Evolutionary conservation across 2,888 invertebrate species (phyloP), one percentile per base, ranked within the genome.

Genomic region (Hydrotaea cyrtoneurina): DNA sequence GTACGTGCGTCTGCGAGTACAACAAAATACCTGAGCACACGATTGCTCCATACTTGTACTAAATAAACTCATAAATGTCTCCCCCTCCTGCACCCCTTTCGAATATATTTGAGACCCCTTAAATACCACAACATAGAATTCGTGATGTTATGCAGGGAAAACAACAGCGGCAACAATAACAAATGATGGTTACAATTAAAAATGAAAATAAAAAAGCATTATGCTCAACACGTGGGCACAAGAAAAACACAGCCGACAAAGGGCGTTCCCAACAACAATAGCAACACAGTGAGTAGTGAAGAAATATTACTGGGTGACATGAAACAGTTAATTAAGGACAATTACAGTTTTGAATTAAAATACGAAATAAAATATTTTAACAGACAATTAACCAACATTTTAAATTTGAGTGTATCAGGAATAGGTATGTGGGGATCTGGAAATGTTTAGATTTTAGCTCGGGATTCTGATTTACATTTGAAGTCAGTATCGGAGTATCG

Each of bases 31-130:
- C 50, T 50, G 50, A 50, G 50, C 50, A 50, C 1, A 50, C n/a
- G 50, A 50, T 50, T 50, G n/a, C 50, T n/a, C 50, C 50, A n/a
- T 50, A 50, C n/a, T 15, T n/a, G n/a, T 50, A n/a, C 50, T n/a
- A 50, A 15, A 50, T 50, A n/a, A 50, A 15, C 39, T 39, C 36
- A n/a, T 31, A 4, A 31, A 7, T 31, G 3, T 11, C 43, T 43
- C 43, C 50, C 50, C 13, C 50, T 2, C n/a, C 50, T n/a, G 5
- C 50, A 50, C 3, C 31, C 31, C 31, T 2, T 50, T 8, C n/a
- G n/a, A 50, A 50, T 50, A 43, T 43, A n/a, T 50, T 50, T 50
- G 3, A 50, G 1, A n/a, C n/a, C 13, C 8, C n/a, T 15, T n/a
- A n/a, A 50, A 50, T 50, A n/a, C n/a, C n/a, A n/a, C 8, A n/a